phyloP scores from a whole-genome alignment of 1,140 invertebrate species.

The Pararge aegeria region DNA sequence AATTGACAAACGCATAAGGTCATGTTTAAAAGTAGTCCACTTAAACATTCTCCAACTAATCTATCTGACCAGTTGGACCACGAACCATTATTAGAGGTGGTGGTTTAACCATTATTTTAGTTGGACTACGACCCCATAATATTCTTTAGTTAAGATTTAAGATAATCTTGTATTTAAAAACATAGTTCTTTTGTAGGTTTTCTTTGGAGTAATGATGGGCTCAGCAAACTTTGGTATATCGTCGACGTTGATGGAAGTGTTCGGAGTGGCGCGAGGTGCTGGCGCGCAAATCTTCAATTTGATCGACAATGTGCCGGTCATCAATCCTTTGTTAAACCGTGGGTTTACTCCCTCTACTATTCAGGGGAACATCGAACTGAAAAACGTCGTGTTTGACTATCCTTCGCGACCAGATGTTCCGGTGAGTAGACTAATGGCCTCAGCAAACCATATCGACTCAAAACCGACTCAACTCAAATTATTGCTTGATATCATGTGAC shows the following conservation, averaged over 20 bases:
- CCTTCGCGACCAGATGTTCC: slow-evolving; percentile 90
- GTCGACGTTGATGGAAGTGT: slow-evolving; percentile 89
- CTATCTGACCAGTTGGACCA: too few species aligned
- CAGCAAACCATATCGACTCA: too few species aligned
- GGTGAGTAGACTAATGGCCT: slow-evolving; percentile 49
- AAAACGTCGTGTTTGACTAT: slow-evolving; percentile 90
- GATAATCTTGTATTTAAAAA: neutral
- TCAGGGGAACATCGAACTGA: slow-evolving; percentile 88
- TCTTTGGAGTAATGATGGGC: slow-evolving; percentile 91
- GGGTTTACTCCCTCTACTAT: slow-evolving; percentile 83
- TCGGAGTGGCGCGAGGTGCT: slow-evolving; percentile 88
- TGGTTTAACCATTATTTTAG: too few species aligned
- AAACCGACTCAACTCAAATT: too few species aligned
- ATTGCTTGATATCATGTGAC: too few species aligned
- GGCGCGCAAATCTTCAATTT: slow-evolving; percentile 91
- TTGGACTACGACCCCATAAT: too few species aligned
- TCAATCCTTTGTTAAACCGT: slow-evolving; percentile 86
- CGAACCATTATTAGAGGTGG: too few species aligned
- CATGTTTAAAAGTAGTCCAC: too few species aligned
- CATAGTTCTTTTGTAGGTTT: slow-evolving; percentile 80
- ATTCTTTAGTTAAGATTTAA: too few species aligned
- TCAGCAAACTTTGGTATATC: slow-evolving; percentile 94
- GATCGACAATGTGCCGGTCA: slow-evolving; percentile 89
- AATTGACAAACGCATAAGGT: too few species aligned
- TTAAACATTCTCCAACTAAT: too few species aligned